Percentiles rank a stretch among this genome's conserved stretches.
Conservation (phyloP, 2,888 invertebrate genomes). For the Nemoura dubitans region DNA sequence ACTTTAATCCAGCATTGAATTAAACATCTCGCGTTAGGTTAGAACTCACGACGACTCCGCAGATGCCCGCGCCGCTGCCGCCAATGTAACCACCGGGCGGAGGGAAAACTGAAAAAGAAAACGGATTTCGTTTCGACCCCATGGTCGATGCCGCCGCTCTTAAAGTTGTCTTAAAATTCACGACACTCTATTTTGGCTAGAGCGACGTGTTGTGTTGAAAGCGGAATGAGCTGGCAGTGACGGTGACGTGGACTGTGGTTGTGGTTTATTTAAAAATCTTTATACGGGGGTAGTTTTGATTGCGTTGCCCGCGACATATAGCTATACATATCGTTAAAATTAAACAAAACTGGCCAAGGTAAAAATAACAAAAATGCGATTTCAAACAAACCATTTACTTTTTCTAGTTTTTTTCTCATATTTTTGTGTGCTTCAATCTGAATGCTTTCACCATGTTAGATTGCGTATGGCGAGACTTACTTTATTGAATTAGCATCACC, state of each 20-base stretch:
- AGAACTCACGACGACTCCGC: slow-evolving; percentile 29
- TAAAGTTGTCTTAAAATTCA: not conserved
- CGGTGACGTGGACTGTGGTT: not conserved
- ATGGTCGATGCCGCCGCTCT: not conserved
- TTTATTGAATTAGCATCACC: slow-evolving; percentile 12
- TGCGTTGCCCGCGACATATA: not conserved
- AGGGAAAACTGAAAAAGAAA: not conserved
- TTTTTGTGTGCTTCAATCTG: not conserved
- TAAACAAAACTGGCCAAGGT: not conserved
- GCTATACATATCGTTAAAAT: not conserved
- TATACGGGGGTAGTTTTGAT: not conserved
- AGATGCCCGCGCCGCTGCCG: not conserved
- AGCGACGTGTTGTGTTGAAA: not conserved
- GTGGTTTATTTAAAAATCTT: slow-evolving; percentile 2
- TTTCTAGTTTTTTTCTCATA: not conserved
- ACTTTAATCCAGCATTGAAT: slow-evolving; percentile 47
- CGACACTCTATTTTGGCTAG: not conserved
- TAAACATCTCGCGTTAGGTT: slow-evolving; percentile 39
- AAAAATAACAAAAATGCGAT: not conserved
- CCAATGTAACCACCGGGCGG: not conserved
- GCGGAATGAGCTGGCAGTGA: not conserved
- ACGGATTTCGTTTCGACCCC: not conserved
- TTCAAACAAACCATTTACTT: not conserved
- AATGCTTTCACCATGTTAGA: not conserved
- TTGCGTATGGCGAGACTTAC: not conserved